Evolutionary conservation across 2,888 invertebrate genomes (phyloP), one percentile per base, ranked within the genome.

Genomic region (Drosophila pseudotalamancana): DNA sequence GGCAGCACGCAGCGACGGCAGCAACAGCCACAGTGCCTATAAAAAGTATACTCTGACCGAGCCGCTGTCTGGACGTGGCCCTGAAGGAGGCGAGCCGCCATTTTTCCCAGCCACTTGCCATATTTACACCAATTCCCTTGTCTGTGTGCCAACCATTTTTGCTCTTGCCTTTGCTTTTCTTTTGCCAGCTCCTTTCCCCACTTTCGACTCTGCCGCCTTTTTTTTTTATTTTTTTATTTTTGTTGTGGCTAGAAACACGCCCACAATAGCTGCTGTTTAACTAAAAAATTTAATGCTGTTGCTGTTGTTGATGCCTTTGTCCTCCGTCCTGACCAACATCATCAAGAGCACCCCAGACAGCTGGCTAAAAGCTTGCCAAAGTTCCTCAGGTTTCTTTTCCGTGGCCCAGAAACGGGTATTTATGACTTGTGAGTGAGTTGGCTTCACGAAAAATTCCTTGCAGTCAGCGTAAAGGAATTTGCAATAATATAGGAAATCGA

Each of bases 51-150:
- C 73, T 60, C 56, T 63, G 59, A 51, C 48, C n/a, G 63, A 68
- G 66, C 56, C 50, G 18, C 6, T 42, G 63, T 56, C 62, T 63
- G 48, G 31, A 29, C 64, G 31, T 29, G 32, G 9, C 35, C n/a
- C 40, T 35, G 35, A 51, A 45, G 31, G 49, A 12, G n/a, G 37
- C 50, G 18, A 18, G 29, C 50, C 70, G 37, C 64, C 42, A 65
- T 65, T 72, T 64, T 70, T 75, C 43, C 54, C 67, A 78, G 76
- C 80, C 67, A 81, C 81, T 81, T 81, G 81, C 82, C 80, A 81
- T 84, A 81, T 81, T 76, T 81, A 81, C 78, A 84, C 81, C 81
- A 78, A 81, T 81, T 84, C 80, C 81, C 81, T 75, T 72, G 78
- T 77, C 80, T 68, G 74, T 60, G 42, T 31, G 57, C 73, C 64